Evolutionary conservation across 1,140 invertebrate species (phyloP), one percentile per base, ranked within the genome.

Genomic region (Homalodisca vitripennis): DNA sequence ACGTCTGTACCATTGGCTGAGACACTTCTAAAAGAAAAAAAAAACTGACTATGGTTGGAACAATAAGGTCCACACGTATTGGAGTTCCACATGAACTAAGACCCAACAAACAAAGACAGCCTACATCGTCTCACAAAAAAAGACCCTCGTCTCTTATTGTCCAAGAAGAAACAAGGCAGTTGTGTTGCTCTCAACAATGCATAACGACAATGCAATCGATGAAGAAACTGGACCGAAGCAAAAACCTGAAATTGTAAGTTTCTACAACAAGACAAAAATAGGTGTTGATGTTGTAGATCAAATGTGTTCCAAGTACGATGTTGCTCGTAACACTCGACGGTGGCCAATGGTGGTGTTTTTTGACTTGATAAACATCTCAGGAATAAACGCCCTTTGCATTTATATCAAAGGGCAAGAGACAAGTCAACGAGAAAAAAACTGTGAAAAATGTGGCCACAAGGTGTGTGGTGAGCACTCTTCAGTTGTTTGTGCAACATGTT

Each of bases 251-350:
- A 77, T 80, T 24, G 73, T 79, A 26, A 46, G 31, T 6, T 74
- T n/a, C 70, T 79, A 80, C 51, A 77, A 81, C 68, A 48, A 67
- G 20, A 76, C 76, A 6, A 81, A 81, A 74, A 75, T 75, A 20
- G 78, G 75, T 32, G 79, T 81, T 0, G 79, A 80, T 68, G 72
- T 73, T 70, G 77, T n/a, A n/a, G 70, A 76, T 72, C 68, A 30
- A 31, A 70, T 48, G 51, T 66, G n/a, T 46, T 20, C 24, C 29
- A 64, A 27, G n/a, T n/a, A n/a, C n/a, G n/a, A n/a, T n/a, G n/a
- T n/a, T n/a, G n/a, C n/a, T n/a, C n/a, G n/a, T n/a, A n/a, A n/a
- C n/a, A n/a, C n/a, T n/a, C n/a, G n/a, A n/a, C n/a, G n/a, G n/a
- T 70, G 69, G 51, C 76, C 78, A 20, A 62, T 76, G 51, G 71